A percentile compares a stretch with the other conserved stretches of the same genome.
These are phyloP conservation scores for Neoitamus cyanurus DNA, from an alignment of 2,888 invertebrate genomes.

Conservation along the genomic window DNA sequence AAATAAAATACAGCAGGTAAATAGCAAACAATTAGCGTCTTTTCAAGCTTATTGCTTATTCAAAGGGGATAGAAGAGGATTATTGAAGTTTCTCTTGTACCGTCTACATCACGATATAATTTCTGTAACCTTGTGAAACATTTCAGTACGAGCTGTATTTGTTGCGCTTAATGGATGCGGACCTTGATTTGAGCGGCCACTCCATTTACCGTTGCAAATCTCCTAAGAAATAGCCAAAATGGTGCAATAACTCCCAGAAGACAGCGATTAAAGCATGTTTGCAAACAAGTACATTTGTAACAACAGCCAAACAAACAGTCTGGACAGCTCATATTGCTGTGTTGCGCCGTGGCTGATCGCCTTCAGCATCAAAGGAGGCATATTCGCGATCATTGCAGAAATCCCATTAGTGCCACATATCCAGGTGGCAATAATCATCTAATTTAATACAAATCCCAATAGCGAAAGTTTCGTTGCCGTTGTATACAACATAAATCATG, in stretches of 20 bases:
- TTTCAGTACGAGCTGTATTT: neutral
- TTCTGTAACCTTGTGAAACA: neutral
- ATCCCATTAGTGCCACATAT: neutral
- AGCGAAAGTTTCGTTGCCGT: neutral
- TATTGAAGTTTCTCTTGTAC: too few relatives aligned
- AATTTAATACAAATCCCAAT: neutral
- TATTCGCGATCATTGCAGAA: neutral
- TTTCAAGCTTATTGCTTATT: neutral
- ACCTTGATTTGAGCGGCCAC: neutral
- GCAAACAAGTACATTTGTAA: neutral
- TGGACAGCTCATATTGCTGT: neutral
- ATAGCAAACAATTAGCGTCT: too few relatives aligned
- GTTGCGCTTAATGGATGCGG: neutral
- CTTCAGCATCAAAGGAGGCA: neutral
- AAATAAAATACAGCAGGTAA: too few relatives aligned
- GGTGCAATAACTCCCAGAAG: neutral
- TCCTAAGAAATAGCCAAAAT: neutral
- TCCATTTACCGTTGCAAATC: neutral
- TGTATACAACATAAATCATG: conserved; percentile 4
- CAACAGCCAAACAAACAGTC: neutral
- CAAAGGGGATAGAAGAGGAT: too few relatives aligned
- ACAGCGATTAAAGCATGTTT: neutral
- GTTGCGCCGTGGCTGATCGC: neutral
- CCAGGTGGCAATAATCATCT: conserved; percentile 6
- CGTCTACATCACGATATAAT: too few relatives aligned